Conservation (phyloP, 1,140 invertebrate genomes). For the Microplitis mediator region DNA sequence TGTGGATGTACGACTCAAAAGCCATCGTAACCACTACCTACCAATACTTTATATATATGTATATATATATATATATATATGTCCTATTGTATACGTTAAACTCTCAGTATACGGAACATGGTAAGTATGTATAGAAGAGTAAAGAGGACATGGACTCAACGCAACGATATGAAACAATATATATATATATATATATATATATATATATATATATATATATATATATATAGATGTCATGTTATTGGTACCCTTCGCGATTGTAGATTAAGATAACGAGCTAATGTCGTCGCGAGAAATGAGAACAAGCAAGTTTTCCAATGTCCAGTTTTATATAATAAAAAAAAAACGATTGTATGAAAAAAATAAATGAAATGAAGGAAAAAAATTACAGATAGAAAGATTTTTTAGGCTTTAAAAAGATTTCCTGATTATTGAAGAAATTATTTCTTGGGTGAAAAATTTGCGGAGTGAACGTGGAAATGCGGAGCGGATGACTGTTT, state of each 20-base stretch:
- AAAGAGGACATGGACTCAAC: not conserved
- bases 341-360: not conserved
- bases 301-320: conserved; percentile 23
- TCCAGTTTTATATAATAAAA: not conserved
- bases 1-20: too few species aligned
- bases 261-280: conserved; percentile 29
- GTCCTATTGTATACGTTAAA: too few species aligned
- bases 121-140: not conserved
- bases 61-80: too few species aligned
- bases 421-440: too few species aligned
- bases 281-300: conserved; percentile 28
- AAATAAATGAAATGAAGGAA: not conserved
- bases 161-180: conserved; percentile 18
- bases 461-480: too few species aligned
- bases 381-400: too few species aligned
- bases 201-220: not conserved
- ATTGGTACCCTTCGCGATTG: conserved; percentile 26
- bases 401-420: too few species aligned
- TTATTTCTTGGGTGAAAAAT: too few species aligned
- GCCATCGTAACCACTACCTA: too few species aligned
- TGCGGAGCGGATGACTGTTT: too few species aligned
- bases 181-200: not conserved
- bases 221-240: conserved; percentile 13
- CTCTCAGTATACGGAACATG: not conserved
- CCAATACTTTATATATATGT: too few species aligned